Percentiles rank a stretch among this genome's conserved stretches.
Conservation (phyloP, 2,888 invertebrate species). For the Drosophila vallismaia region DNA sequence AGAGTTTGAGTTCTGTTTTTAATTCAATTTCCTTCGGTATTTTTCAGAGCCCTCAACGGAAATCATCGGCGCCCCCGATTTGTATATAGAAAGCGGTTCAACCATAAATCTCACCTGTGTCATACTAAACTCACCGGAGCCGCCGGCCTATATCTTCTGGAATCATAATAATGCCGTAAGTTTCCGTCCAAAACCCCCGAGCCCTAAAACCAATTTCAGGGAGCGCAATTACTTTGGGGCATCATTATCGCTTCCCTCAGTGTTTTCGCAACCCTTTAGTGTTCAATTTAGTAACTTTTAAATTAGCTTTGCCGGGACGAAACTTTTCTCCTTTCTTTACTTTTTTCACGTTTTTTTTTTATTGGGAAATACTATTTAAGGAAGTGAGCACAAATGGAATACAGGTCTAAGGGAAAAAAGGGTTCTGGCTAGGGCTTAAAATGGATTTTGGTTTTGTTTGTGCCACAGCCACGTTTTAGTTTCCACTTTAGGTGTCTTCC, state of each 20-base stretch:
- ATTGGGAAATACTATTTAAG: constrained; percentile 71
- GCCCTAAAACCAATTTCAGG: constrained; percentile 4
- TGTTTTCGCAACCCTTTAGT: constrained; percentile 40
- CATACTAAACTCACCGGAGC: constrained; percentile 95
- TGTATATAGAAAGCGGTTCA: constrained; percentile 96
- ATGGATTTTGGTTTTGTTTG: constrained; percentile 68
- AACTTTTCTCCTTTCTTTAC: constrained; percentile 45
- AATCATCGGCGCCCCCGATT: constrained; percentile 95
- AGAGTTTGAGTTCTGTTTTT: neutral
- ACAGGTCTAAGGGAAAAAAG: constrained; percentile 27
- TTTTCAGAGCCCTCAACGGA: constrained; percentile 95
- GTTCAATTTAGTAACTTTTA: constrained; percentile 76
- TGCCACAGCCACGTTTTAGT: constrained; percentile 67
- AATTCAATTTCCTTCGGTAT: neutral
- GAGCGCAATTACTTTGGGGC: constrained; percentile 66
- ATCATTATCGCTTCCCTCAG: constrained; percentile 55
- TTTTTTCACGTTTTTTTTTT: constrained; percentile 29
- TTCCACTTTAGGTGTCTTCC: constrained; percentile 71
- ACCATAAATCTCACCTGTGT: constrained; percentile 97
- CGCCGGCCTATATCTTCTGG: constrained; percentile 97
- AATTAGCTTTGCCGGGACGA: constrained; percentile 66
- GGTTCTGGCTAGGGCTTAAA: constrained; percentile 56
- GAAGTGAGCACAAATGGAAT: constrained; percentile 33
- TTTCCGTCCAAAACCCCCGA: constrained; percentile 60
- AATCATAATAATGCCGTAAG: constrained; percentile 96